These are phyloP conservation scores for Liposcelis brunnea DNA, from an alignment of 2,888 invertebrate species.

Conservation along the genomic window DNA sequence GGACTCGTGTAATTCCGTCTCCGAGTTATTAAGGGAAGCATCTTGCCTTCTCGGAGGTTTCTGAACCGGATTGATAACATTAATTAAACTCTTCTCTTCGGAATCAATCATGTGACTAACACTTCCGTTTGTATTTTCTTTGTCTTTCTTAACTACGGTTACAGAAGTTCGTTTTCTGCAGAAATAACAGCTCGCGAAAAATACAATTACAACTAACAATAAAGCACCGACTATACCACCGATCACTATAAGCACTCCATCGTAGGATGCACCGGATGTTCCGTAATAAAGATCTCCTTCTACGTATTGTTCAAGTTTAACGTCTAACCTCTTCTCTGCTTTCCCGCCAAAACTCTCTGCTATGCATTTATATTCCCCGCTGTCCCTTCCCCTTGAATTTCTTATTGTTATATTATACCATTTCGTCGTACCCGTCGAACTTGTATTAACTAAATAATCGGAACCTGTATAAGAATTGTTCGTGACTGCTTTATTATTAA, in stretches of 20 bases:
- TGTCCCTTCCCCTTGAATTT: constrained; percentile 42
- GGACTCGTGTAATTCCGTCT: constrained; percentile 65
- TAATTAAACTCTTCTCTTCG: constrained; percentile 60
- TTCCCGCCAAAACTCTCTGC: constrained; percentile 69
- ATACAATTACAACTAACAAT: constrained; percentile 29
- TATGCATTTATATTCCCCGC: constrained; percentile 58
- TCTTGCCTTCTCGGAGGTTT: constrained; percentile 68
- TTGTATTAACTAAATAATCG: constrained; percentile 21
- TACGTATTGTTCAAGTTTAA: constrained; percentile 4
- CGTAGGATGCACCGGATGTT: constrained; percentile 15
- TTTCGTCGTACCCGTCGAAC: constrained; percentile 13
- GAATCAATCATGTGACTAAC: constrained; percentile 45
- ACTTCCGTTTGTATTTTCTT: constrained; percentile 36
- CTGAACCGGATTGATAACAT: constrained; percentile 68
- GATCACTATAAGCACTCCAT: constrained; percentile 31
- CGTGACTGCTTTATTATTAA: constrained; percentile 39
- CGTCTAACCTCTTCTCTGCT: constrained; percentile 48
- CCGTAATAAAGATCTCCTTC: neutral
- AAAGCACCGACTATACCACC: constrained; percentile 32
- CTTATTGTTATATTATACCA: constrained; percentile 55
- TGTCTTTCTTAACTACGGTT: neutral
- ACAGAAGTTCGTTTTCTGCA: constrained; percentile 28
- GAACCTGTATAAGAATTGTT: constrained; percentile 21
- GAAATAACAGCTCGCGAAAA: constrained; percentile 38
- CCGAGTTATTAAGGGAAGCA: constrained; percentile 44